Conservation (phyloP, 2,888 invertebrate species). For the Ormyrus nitidulus region DNA sequence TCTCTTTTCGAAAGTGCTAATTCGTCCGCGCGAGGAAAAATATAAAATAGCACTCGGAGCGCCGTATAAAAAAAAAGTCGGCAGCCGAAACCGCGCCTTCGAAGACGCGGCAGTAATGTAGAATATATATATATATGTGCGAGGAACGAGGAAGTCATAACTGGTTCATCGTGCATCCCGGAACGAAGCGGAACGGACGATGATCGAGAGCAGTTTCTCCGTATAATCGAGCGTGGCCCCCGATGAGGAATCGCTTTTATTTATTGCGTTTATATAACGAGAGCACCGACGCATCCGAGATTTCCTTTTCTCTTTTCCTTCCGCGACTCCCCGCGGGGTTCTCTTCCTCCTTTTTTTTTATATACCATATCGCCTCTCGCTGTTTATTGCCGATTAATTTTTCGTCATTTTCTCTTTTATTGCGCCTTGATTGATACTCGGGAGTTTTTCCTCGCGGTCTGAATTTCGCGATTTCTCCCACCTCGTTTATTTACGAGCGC, state of each 20-base stretch:
- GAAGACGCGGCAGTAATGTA: too few species aligned
- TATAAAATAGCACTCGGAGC: neutral
- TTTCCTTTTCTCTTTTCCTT: neutral
- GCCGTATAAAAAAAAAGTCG: neutral
- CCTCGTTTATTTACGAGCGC: too few species aligned
- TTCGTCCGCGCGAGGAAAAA: slow-evolving; percentile 5
- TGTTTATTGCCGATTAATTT: neutral
- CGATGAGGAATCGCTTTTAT: slow-evolving; percentile 20
- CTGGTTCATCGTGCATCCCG: slow-evolving; percentile 17
- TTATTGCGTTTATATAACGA: neutral
- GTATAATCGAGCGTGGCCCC: neutral
- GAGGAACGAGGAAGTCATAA: slow-evolving; percentile 48
- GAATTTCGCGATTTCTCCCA: too few species aligned
- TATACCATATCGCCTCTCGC: too few species aligned
- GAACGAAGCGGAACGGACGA: slow-evolving; percentile 14
- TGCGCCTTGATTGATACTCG: too few species aligned
- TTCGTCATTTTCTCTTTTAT: neutral
- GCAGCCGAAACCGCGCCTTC: neutral
- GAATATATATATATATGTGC: slow-evolving; percentile 3
- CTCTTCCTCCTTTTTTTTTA: neutral
- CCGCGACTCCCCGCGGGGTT: neutral
- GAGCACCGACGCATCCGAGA: too few species aligned
- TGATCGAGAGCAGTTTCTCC: slow-evolving; percentile 4
- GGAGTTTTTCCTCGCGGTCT: too few species aligned
- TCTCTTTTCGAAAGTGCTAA: slow-evolving; percentile 30